Conservation (phyloP, 2,888 invertebrate genomes). For the Cephus nigrinus region DNA sequence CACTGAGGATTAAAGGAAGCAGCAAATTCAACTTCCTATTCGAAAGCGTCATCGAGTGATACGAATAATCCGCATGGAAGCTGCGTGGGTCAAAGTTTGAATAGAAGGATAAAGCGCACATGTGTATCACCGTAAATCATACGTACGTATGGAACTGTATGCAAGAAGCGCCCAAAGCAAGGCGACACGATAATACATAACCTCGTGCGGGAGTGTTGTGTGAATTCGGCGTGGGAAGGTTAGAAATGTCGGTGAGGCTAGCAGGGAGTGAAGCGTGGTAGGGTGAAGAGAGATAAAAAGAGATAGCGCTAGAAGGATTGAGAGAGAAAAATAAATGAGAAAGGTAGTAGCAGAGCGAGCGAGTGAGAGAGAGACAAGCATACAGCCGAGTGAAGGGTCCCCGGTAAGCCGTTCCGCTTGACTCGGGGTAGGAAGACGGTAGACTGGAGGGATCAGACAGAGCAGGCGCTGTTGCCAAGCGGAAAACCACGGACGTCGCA, state of each 20-base stretch:
- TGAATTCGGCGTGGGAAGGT: background rate
- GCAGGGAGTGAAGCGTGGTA: background rate
- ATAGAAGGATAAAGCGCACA: background rate
- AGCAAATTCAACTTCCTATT: background rate
- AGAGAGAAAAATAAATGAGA: slow-evolving; percentile 1
- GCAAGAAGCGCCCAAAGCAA: background rate
- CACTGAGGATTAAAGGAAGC: background rate
- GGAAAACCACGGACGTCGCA: slow-evolving; percentile 51
- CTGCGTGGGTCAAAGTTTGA: background rate
- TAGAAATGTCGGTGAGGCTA: background rate
- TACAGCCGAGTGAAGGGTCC: slow-evolving; percentile 6
- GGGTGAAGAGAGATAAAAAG: background rate
- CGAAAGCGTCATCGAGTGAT: background rate
- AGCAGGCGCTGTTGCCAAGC: slow-evolving; percentile 61
- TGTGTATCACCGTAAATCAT: background rate
- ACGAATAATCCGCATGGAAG: background rate
- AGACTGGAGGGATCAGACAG: slow-evolving; percentile 3
- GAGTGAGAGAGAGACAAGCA: slow-evolving; percentile 29
- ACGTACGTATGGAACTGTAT: background rate
- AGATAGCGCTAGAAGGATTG: background rate
- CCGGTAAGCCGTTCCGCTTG: background rate
- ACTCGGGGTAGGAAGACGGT: slow-evolving; percentile 7
- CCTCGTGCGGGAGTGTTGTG: background rate
- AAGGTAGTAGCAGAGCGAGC: slow-evolving; percentile 6
- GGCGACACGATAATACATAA: background rate